Evolutionary conservation across 2,797 vertebrate genomes (phyloP).

Genomic region (Siniperca obscura): DNA sequence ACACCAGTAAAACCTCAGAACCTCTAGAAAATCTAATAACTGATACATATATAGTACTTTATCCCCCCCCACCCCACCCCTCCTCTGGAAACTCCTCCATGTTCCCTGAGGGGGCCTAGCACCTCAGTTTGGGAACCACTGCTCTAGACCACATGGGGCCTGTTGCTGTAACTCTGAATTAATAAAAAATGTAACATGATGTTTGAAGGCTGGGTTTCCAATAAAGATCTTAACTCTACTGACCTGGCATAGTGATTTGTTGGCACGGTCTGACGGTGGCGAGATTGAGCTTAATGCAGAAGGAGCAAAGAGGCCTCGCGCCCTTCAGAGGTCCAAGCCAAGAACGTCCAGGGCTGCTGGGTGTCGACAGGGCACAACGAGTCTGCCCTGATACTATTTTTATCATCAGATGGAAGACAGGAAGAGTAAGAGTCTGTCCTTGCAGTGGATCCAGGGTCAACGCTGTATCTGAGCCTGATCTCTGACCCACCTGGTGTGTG

Average conservation of each 20-base stretch:
- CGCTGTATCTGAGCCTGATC: too few relatives aligned
- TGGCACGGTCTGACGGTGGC: constrained; percentile 37
- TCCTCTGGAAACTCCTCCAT: neutral
- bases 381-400: neutral
- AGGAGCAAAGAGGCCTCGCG: rapidly evolving
- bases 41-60: constrained; percentile 6
- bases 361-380: neutral
- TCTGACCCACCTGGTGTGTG: neutral
- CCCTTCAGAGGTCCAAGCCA: neutral
- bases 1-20: constrained; percentile 51
- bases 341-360: neutral
- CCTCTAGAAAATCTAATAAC: constrained; percentile 2
- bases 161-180: constrained; percentile 60
- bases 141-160: constrained; percentile 40
- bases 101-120: constrained; percentile 14
- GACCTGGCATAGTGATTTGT: constrained; percentile 43
- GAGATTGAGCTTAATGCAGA: neutral
- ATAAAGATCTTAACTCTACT: constrained; percentile 80
- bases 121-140: constrained; percentile 64
- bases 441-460: neutral
- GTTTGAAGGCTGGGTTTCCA: constrained; percentile 78
- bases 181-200: constrained; percentile 66
- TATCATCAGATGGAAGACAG: neutral
- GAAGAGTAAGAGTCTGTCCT: neutral
- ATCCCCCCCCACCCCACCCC: neutral